phyloP scores from a whole-genome alignment of 2,797 vertebrate species.

The Malacoraja senta region DNA sequence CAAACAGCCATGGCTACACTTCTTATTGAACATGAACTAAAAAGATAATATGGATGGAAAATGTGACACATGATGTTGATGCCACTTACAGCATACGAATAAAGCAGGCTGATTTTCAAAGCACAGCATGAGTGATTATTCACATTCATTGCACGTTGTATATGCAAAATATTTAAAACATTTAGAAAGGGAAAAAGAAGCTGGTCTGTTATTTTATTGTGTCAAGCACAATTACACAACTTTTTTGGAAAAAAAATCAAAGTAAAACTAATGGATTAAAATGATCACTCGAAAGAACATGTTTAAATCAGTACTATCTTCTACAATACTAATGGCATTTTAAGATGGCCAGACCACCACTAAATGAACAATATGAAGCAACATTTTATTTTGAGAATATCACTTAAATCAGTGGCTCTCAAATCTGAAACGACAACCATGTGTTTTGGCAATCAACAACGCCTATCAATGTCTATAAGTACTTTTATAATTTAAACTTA shows the following conservation, averaged over 20 bases:
- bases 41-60: constrained; percentile 63
- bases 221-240: background rate
- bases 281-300: background rate
- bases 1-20: constrained; percentile 68
- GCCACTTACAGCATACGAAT: constrained; percentile 82
- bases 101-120: constrained; percentile 83
- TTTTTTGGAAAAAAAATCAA: background rate
- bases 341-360: background rate
- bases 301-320: background rate
- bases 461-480: background rate
- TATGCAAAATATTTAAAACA: constrained; percentile 94
- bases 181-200: constrained; percentile 62
- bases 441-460: background rate
- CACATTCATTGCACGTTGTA: constrained; percentile 99
- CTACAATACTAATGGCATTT: background rate
- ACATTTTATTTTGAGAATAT: background rate
- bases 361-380: background rate
- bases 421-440: background rate
- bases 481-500: background rate
- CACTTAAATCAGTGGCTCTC: background rate
- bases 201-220: background rate
- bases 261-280: background rate
- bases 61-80: constrained; percentile 67
- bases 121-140: constrained; percentile 96
- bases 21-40: constrained; percentile 53